These are phyloP conservation scores for Brenthis hecate DNA, from an alignment of 2,888 invertebrate species.

Conservation along the genomic window DNA sequence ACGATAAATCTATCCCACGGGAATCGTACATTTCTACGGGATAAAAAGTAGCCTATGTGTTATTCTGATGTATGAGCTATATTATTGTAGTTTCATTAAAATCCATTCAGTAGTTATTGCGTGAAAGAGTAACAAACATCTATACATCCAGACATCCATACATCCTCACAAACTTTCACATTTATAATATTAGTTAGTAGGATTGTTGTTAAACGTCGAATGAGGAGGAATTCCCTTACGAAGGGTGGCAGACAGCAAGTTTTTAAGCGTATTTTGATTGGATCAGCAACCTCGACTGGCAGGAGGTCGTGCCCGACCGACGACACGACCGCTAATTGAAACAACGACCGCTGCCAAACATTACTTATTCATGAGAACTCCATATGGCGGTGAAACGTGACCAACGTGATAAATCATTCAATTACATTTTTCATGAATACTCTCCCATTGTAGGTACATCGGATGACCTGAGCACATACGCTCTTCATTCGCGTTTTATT, in stretches of 20 bases:
- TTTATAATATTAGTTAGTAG: too few species aligned
- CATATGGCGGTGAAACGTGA: constrained; percentile 79
- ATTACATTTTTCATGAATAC: constrained; percentile 77
- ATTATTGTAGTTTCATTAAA: too few species aligned
- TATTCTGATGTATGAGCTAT: too few species aligned
- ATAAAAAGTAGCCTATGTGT: too few species aligned
- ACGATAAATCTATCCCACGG: too few species aligned
- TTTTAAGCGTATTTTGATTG: constrained; percentile 45
- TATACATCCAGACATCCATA: too few species aligned
- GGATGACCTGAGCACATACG: constrained; percentile 1
- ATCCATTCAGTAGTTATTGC: too few species aligned
- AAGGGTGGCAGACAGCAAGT: constrained; percentile 42
- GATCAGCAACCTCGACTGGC: constrained; percentile 46
- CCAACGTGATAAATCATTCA: constrained; percentile 78
- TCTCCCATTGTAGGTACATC: constrained; percentile 30
- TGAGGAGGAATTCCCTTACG: constrained; percentile 8
- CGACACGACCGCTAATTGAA: constrained; percentile 81
- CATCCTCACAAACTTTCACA: too few species aligned
- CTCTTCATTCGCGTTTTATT: constrained; percentile 16
- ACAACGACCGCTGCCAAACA: constrained; percentile 77
- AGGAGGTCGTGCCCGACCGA: constrained; percentile 64
- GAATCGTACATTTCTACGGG: too few species aligned
- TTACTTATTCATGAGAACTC: constrained; percentile 81
- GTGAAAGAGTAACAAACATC: too few species aligned
- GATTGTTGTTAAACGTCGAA: neutral